Percentiles rank a stretch among this genome's conserved stretches.
Evolutionary conservation across 1,140 invertebrate species (phyloP).

Genomic region (Bombyx mori): DNA sequence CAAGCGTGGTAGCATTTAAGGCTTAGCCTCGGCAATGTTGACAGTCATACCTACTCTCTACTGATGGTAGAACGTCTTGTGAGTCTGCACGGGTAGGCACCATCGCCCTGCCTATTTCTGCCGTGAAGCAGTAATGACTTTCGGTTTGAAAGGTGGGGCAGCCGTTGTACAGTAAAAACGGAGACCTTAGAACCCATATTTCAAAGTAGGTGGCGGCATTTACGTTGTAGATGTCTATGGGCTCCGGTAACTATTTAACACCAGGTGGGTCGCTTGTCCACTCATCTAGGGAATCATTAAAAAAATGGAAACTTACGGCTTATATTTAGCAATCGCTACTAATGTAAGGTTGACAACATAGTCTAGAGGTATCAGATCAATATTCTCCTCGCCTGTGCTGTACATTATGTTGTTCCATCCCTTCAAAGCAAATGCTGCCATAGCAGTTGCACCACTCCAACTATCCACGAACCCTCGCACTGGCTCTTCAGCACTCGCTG

Average conservation of each 20-base stretch:
- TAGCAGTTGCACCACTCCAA: conserved; percentile 1
- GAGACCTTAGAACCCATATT: too few species aligned
- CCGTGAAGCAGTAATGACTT: too few species aligned
- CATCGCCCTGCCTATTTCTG: too few species aligned
- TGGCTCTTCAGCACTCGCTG: conserved; percentile 2
- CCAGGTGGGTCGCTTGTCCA: too few species aligned
- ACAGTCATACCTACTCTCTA: background rate
- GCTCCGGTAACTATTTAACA: too few species aligned
- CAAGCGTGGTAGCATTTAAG: background rate
- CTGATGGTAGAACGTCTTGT: too few species aligned
- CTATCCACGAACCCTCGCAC: conserved; percentile 2
- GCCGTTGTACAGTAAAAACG: too few species aligned
- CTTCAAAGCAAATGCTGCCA: background rate
- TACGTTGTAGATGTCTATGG: too few species aligned
- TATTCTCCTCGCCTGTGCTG: conserved; percentile 2
- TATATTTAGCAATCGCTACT: conserved; percentile 17
- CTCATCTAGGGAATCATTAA: too few species aligned
- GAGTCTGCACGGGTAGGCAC: too few species aligned
- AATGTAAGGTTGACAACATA: conserved; percentile 27
- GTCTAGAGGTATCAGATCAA: conserved; percentile 30
- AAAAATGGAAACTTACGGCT: conserved; percentile 13
- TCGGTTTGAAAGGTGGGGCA: too few species aligned
- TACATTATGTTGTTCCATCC: conserved; percentile 16
- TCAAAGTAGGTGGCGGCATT: too few species aligned
- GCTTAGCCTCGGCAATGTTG: background rate